Evolutionary conservation across 2,797 vertebrate genomes (phyloP), one percentile per base, ranked within the genome.

Genomic region (Rhadinocentrus ornatus): DNA sequence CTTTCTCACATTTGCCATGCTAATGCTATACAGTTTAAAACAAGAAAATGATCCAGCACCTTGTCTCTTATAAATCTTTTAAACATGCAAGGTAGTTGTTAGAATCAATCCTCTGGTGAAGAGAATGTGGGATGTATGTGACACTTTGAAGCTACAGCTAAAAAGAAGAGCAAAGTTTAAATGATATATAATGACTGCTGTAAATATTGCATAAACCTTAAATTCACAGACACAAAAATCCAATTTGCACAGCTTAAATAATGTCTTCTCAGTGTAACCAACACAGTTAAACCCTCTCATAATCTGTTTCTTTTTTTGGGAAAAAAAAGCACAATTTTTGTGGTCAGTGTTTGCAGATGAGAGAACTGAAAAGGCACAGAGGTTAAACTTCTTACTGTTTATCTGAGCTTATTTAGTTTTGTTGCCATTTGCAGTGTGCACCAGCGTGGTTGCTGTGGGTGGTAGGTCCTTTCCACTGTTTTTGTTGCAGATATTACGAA

Each of bases 171-270:
- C 32, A 16, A 52, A 31, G 54, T 73, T 79, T 69, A 66, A 84
- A 77, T 66, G 31, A 66, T 37, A 71, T 34, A 37, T 54, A 22
- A 76, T 46, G 66, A 81, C 67, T 69, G 54, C 59, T 48, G 39
- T 73, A 61, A 81, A 79, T 69, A 67, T 75, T 82, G 64, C 46
- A 74, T 81, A 22, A 69, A 75, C 72, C 63, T 77, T 20, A 87
- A 68, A 77, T 66, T 77, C 29, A 71, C 44, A 60, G 41, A 77
- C 58, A 35, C 29, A 77, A 44, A 67, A 73, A 75, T 66, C 1
- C 29, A 31, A 75, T 71, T 78, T 24, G 26, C 52, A 52, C 8
- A 35, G 48, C 63, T 57, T 50, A 52, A 55, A 54, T 48, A 64
- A 67, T 24, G 53, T 3, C n/a, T n/a, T n/a, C n/a, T n/a, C n/a